These are phyloP conservation scores for Helicoverpa zea DNA, from an alignment of 1,140 invertebrate genomes.

Conservation along the genomic window DNA sequence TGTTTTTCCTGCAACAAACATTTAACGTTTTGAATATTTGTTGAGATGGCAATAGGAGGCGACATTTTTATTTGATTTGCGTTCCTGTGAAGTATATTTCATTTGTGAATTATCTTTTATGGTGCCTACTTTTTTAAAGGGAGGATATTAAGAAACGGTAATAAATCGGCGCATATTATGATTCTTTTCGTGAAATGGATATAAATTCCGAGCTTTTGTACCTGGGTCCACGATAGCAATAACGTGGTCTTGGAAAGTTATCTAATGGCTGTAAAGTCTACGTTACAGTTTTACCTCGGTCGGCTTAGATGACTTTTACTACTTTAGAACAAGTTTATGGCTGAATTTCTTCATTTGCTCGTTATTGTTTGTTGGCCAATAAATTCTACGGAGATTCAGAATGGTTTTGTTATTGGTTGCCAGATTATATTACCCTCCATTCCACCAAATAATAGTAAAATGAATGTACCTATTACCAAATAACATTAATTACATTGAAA, in stretches of 20 bases:
- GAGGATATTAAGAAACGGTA: neutral
- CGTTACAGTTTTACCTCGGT: neutral
- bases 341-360: neutral
- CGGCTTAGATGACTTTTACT: neutral
- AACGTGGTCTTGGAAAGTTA: neutral
- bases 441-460: no score
- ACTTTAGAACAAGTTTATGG: neutral
- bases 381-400: neutral
- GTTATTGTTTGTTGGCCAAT: neutral
- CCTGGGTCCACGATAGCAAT: neutral
- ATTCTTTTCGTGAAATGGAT: slow-evolving; percentile 4
- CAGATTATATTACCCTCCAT: neutral
- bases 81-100: neutral
- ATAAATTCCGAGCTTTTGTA: neutral
- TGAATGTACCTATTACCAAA: no score
- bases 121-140: neutral
- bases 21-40: neutral
- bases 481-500: no score
- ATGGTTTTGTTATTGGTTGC: neutral
- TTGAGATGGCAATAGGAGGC: no score
- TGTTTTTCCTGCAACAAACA: slow-evolving; percentile 23
- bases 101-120: neutral
- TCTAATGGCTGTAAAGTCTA: neutral
- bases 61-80: no score
- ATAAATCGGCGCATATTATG: neutral